phyloP scores from a whole-genome alignment of 2,797 vertebrate genomes.

The Columba guinea region DNA sequence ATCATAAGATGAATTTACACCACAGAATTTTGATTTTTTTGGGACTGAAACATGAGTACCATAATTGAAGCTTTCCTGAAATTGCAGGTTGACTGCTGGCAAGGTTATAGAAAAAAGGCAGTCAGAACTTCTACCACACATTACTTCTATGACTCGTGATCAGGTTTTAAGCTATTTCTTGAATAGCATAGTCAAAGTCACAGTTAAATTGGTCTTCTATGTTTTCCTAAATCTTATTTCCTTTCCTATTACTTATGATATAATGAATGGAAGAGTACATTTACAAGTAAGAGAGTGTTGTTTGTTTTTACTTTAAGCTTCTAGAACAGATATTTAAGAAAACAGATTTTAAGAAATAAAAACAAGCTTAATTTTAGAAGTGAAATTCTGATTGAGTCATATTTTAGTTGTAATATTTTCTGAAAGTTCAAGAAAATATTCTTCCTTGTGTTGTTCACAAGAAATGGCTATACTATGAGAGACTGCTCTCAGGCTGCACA shows the following conservation, averaged over 20 bases:
- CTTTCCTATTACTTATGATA: not conserved
- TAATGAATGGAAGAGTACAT: not conserved
- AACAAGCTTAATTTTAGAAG: not conserved
- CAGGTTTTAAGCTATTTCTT: not conserved
- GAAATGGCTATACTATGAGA: not conserved
- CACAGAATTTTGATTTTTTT: constrained; percentile 39
- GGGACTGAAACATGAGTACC: not conserved
- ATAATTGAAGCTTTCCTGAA: constrained; percentile 12
- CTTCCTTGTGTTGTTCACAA: not conserved
- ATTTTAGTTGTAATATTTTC: not conserved
- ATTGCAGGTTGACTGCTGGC: not conserved
- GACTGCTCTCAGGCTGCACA: not conserved
- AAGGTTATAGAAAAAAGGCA: not conserved
- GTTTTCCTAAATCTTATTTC: not conserved
- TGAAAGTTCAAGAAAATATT: not conserved
- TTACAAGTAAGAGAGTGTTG: not conserved
- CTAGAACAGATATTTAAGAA: not conserved
- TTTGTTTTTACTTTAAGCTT: not conserved
- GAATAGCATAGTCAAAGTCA: not conserved
- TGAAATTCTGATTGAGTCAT: not conserved
- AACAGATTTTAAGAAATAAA: not conserved
- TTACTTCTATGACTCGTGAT: not conserved
- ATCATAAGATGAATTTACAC: constrained; percentile 28
- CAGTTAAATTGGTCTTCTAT: not conserved
- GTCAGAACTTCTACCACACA: not conserved